A percentile compares a stretch with the other conserved stretches of the same genome.
phyloP scores from a whole-genome alignment of 2,797 vertebrate genomes.

The Sciurus vulgaris region DNA sequence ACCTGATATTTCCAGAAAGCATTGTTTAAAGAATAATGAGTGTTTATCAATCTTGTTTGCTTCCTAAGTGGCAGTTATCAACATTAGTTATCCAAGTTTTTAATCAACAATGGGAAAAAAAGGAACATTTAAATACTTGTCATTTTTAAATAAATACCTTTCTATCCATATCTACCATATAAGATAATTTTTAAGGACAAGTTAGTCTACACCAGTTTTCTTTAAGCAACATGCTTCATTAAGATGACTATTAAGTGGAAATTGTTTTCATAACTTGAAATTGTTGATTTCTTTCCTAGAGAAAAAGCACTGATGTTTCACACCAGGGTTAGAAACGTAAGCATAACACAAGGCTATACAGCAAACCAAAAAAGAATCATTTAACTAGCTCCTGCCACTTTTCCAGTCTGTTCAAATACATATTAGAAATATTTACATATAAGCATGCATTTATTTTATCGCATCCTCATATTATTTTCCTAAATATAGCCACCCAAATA shows the following conservation, averaged over 20 bases:
- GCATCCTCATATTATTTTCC: neutral
- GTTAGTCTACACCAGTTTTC: constrained; percentile 38
- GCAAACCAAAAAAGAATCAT: neutral
- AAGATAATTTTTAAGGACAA: neutral
- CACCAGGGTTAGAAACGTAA: neutral
- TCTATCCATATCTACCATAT: neutral
- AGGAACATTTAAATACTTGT: constrained; percentile 77
- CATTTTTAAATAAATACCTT: constrained; percentile 33
- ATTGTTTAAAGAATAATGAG: constrained; percentile 84
- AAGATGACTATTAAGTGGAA: constrained; percentile 32
- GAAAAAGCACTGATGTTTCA: neutral
- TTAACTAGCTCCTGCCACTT: neutral
- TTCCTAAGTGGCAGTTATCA: constrained; percentile 78
- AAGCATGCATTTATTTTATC: neutral
- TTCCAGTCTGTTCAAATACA: neutral
- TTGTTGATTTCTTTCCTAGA: constrained; percentile 13
- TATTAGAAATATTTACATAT: constrained; percentile 11
- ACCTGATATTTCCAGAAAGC: constrained; percentile 80
- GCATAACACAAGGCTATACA: neutral
- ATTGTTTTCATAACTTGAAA: constrained; percentile 40
- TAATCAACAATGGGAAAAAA: constrained; percentile 78
- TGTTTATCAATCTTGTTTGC: constrained; percentile 84
- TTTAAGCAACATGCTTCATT: constrained; percentile 21
- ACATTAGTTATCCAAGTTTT: constrained; percentile 80
- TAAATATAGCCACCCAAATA: neutral